Evolutionary conservation across 2,113 vertebrate species (phyloP).

Genomic region (Gymnarchus niloticus): DNA sequence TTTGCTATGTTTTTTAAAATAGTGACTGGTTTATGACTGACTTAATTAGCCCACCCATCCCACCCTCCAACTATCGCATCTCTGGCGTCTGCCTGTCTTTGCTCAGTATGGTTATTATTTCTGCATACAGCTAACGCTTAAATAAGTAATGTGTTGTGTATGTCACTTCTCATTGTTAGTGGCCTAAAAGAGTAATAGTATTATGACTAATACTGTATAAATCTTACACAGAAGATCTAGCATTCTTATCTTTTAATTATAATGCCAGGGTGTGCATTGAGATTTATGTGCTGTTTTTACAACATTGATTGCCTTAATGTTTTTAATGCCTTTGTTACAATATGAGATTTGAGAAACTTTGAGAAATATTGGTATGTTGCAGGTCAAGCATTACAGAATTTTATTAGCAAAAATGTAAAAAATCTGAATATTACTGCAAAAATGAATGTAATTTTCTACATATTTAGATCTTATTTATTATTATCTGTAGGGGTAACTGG

Average conservation of each 20-base stretch:
- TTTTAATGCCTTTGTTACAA: background rate
- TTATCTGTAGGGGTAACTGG: background rate
- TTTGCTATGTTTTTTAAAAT: background rate
- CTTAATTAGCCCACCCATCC: conserved; percentile 6
- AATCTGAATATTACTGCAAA: background rate
- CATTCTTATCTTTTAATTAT: background rate
- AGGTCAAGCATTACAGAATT: background rate
- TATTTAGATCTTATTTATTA: background rate
- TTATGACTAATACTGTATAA: background rate
- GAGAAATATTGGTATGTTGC: background rate
- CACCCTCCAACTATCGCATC: background rate
- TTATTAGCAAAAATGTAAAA: background rate
- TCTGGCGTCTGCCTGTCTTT: background rate
- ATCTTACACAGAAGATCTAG: background rate
- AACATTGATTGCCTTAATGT: background rate
- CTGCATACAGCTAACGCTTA: conserved; percentile 6
- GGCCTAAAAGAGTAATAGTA: background rate
- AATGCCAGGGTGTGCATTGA: background rate
- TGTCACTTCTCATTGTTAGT: background rate
- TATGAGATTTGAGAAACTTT: background rate
- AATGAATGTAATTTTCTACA: background rate
- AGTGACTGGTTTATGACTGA: background rate
- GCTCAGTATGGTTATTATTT: background rate
- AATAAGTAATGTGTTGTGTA: background rate
- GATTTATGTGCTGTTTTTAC: background rate